Evolutionary conservation across 2,888 invertebrate species (phyloP).

Genomic region (Chouioia cunea): DNA sequence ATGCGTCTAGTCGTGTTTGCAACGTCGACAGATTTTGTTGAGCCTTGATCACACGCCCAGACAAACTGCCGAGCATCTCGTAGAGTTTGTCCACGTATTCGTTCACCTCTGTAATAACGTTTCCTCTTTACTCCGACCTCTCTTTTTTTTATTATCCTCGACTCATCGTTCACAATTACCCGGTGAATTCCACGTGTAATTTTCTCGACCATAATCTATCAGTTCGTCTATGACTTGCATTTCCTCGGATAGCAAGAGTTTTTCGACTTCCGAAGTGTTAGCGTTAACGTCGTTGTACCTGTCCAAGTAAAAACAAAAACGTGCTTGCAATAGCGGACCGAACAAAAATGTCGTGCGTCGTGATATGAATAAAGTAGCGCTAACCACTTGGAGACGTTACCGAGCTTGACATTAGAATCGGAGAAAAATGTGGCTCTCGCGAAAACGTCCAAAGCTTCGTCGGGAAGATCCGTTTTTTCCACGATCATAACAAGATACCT

Average conservation of each 20-base stretch:
- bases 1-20: slow-evolving; percentile 73
- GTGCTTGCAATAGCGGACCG: background rate
- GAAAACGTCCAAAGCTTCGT: slow-evolving; percentile 76
- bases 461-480: slow-evolving; percentile 75
- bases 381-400: slow-evolving; percentile 60
- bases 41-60: slow-evolving; percentile 77
- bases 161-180: slow-evolving; percentile 70
- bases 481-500: slow-evolving; percentile 79
- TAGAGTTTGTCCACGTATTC: slow-evolving; percentile 80
- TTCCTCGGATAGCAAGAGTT: slow-evolving; percentile 81
- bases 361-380: slow-evolving; percentile 30
- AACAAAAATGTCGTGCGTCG: slow-evolving; percentile 1
- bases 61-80: slow-evolving; percentile 77
- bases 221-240: slow-evolving; percentile 80
- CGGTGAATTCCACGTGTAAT: slow-evolving; percentile 84
- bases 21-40: slow-evolving; percentile 77
- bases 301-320: background rate
- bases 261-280: slow-evolving; percentile 82
- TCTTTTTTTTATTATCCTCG: too few relatives aligned
- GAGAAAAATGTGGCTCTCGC: slow-evolving; percentile 78
- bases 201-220: slow-evolving; percentile 77
- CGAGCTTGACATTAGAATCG: slow-evolving; percentile 64
- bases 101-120: slow-evolving; percentile 71
- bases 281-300: slow-evolving; percentile 87
- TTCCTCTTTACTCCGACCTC: too few relatives aligned